Base-by-base conservation (phyloP, 2,888 invertebrate genomes). In the Ochropacha duplaris region DNA sequence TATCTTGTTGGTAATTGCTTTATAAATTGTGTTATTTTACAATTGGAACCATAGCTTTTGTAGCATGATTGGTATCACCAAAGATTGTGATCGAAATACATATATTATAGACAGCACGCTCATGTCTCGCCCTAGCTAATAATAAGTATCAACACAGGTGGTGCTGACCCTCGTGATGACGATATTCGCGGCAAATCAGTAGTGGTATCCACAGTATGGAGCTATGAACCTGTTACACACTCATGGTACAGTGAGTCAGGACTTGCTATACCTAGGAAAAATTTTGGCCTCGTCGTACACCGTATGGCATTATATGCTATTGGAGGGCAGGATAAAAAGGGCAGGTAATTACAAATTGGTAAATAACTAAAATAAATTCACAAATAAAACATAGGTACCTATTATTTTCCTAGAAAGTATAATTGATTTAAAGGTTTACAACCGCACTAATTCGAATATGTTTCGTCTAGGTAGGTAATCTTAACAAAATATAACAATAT, bases 241-340 rank as follows among this genome's bases (percentile, higher is more conserved):
- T 92, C 93, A 52, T 96, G 96, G 96, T 94, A 89, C 74, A 93
- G 93, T 61, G 95, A 96, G 76, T 88, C 93, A 1, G 93, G 92
- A 14, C 92, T 96, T 68, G 88, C 93, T 19, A 89, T 93, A 24
- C 91, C 94, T 0, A 90, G 96, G 66, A 95, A 95, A 79, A 95
- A 95, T 84, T 96, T 96, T 71, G 95, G 95, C 0, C 87, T 96
- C 5, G 94, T 95, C n/a, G 94, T 94, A 1, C 93, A 94, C 67
- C 93, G 94, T 24, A 94, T 94, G 81, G 94, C 94, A n/a, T 85
- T 96, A 68, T 96, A 94, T 71, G 95, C 95, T 4, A 95, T 96
- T 61, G 96, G 96, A 0, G 96, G 96, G 8, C 95, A 95, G 83
- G 95, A 94, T 77, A 93, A 92, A 61, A 93, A 94, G 72, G 94